Conservation (phyloP, 35 echinoderm and acorn worm species). For the Holothuria glaberrima region DNA sequence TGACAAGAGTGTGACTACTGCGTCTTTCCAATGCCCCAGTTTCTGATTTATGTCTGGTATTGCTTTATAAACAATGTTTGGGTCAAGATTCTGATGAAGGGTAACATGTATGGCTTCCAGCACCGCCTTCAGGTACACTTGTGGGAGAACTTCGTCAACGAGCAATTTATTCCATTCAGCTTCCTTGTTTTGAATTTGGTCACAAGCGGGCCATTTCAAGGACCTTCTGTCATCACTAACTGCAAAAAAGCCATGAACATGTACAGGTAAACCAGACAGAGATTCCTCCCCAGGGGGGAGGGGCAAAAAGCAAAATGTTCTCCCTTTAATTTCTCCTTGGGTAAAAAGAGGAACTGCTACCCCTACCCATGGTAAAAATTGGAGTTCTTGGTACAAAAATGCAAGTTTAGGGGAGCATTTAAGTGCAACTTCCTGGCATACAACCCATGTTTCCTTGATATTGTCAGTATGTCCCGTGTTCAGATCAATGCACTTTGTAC, state of each 20-base stretch:
- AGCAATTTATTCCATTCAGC: constrained; percentile 87
- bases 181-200: constrained; percentile 70
- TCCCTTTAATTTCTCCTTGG: constrained; percentile 17
- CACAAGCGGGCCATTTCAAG: constrained; percentile 81
- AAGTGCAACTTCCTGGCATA: not conserved
- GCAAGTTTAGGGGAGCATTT: constrained; percentile 12
- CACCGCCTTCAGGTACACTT: constrained; percentile 61
- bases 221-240: constrained; percentile 70
- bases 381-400: constrained; percentile 20
- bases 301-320: constrained; percentile 92
- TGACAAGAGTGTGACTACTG: constrained; percentile 54
- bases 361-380: constrained; percentile 80
- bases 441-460: constrained; percentile 5
- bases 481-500: not conserved
- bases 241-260: constrained; percentile 93
- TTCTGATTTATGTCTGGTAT: constrained; percentile 59
- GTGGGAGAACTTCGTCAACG: constrained; percentile 66
- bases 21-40: constrained; percentile 62
- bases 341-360: constrained; percentile 57
- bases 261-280: constrained; percentile 77
- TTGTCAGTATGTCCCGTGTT: not conserved
- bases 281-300: constrained; percentile 70
- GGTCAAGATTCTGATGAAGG: not conserved
- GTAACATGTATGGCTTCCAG: constrained; percentile 28
- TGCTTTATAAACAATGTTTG: constrained; percentile 68